Conservation (phyloP, 2,113 vertebrate species). For the Alexandromys fortis region DNA sequence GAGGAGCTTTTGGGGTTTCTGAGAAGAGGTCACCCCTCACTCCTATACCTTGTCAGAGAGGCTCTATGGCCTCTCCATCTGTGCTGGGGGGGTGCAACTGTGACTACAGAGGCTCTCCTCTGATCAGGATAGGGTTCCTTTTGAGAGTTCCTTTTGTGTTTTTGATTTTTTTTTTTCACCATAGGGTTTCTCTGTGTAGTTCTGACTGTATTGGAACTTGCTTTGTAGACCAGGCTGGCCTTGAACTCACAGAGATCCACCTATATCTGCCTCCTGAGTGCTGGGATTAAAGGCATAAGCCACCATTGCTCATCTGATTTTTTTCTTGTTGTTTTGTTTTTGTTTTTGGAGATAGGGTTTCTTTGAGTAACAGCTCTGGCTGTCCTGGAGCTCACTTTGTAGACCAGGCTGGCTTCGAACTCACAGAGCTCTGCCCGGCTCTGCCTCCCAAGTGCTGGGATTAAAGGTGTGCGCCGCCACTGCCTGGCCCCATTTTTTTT, state of each 20-base stretch:
- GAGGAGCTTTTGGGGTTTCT: not conserved
- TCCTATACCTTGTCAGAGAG: too few relatives aligned
- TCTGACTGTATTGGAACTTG: too few relatives aligned
- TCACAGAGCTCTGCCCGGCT: not conserved
- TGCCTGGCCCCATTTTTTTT: not conserved
- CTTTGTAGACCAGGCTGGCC: too few relatives aligned
- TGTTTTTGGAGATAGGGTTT: not conserved
- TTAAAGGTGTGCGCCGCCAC: not conserved
- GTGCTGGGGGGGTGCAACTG: not conserved
- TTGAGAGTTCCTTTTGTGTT: not conserved
- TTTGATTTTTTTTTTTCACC: not conserved
- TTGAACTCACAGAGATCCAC: too few relatives aligned
- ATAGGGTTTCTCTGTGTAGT: too few relatives aligned
- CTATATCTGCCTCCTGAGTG: not conserved
- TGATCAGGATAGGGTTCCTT: not conserved
- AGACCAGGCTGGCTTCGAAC: not conserved
- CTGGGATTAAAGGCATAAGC: too few relatives aligned
- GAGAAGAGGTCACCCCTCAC: not conserved
- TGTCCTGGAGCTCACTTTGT: not conserved
- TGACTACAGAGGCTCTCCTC: not conserved
- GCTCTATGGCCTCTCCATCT: fast-evolving
- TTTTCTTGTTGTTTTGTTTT: too few relatives aligned
- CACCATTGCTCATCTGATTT: too few relatives aligned
- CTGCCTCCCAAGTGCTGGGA: not conserved
- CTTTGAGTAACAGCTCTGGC: not conserved